These are phyloP conservation scores for Archaeoteleia sp. DNA, from an alignment of 2,888 invertebrate species.

Conservation along the genomic window DNA sequence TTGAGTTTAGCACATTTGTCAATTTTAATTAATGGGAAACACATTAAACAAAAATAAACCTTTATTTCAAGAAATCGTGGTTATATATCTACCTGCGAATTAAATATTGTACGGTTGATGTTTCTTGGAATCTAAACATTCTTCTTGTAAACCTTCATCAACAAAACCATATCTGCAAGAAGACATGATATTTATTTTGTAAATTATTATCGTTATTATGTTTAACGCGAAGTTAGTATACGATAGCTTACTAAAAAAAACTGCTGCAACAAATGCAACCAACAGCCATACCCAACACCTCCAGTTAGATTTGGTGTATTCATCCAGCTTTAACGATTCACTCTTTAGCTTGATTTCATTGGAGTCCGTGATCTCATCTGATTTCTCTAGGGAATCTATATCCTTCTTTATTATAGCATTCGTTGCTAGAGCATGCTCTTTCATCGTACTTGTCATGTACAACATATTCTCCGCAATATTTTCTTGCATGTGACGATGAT, in stretches of 20 bases:
- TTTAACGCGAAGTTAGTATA: no score
- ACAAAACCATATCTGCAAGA: constrained; percentile 88
- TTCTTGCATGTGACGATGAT: constrained; percentile 92
- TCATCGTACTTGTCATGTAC: constrained; percentile 88
- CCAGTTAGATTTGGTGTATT: constrained; percentile 91
- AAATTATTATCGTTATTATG: no score
- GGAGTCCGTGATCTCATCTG: constrained; percentile 85
- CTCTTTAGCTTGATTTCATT: constrained; percentile 85
- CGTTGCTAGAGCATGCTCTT: constrained; percentile 92
- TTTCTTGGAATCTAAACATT: constrained; percentile 65
- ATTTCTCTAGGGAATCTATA: constrained; percentile 80
- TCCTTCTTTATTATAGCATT: constrained; percentile 93
- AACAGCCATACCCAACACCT: constrained; percentile 97
- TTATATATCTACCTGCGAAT: no score
- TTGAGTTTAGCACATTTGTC: constrained; percentile 54
- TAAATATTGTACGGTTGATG: no score
- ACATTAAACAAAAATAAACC: background rate
- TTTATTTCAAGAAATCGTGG: no score
- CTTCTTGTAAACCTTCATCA: constrained; percentile 94
- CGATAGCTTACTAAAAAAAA: constrained; percentile 88
- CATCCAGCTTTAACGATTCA: constrained; percentile 88
- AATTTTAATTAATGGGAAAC: background rate
- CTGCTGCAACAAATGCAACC: constrained; percentile 87
- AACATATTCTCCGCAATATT: constrained; percentile 96
- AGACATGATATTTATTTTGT: constrained; percentile 20